A percentile compares a stretch with the other conserved stretches of the same genome.
phyloP scores from a whole-genome alignment of 2,113 vertebrate genomes.

The Gracilinanus agilis region DNA sequence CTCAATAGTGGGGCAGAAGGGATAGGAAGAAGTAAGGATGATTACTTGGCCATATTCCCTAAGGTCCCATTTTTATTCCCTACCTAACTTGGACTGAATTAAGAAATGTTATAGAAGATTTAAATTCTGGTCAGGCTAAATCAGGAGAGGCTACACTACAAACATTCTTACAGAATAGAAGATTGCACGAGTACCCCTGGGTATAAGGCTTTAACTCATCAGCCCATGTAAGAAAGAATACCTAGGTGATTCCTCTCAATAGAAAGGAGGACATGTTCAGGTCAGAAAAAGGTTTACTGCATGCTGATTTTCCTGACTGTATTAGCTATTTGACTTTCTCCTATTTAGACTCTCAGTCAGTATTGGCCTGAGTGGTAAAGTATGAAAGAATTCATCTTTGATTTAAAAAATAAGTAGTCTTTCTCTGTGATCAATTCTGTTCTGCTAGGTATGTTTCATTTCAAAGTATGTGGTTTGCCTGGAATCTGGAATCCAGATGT shows the following conservation, averaged over 20 bases:
- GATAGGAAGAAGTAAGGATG: not conserved
- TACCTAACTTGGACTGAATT: not conserved
- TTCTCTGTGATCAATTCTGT: conserved; percentile 66
- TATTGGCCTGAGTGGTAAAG: conserved; percentile 55
- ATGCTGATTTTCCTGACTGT: not conserved
- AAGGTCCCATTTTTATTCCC: not conserved
- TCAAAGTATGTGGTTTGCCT: conserved; percentile 75
- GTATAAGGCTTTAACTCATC: not conserved
- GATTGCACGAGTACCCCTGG: not conserved
- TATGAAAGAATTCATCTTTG: conserved; percentile 63
- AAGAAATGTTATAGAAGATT: not conserved
- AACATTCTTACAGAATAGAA: not conserved
- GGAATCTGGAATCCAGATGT: conserved; percentile 82
- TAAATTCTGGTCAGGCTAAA: not conserved
- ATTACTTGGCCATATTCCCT: not conserved
- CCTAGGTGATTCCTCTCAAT: conserved; percentile 35
- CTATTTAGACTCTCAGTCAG: conserved; percentile 34
- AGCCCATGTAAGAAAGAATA: not conserved
- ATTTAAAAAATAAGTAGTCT: conserved; percentile 57
- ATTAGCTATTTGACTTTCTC: not conserved
- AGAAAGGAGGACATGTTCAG: accelerated
- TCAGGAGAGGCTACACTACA: not conserved
- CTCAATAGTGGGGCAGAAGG: not conserved
- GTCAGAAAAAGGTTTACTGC: not conserved
- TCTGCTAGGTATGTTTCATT: conserved; percentile 77